Evolutionary conservation across 2,797 vertebrate genomes (phyloP).

Genomic region (Echiichthys vipera): DNA sequence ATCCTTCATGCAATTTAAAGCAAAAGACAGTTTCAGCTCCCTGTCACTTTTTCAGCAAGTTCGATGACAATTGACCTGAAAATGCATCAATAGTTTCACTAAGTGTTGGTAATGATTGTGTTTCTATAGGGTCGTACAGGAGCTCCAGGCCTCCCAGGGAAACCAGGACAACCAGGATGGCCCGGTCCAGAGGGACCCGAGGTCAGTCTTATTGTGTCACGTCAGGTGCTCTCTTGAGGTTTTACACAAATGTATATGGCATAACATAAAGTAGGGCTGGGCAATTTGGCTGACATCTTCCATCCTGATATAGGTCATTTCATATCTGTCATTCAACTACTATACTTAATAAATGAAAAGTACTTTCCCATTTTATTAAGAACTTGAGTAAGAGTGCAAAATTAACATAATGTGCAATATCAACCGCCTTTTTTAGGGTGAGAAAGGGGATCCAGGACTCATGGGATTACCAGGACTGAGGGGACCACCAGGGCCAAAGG

Average conservation of each 20-base stretch:
- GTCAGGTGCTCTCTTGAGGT: not conserved
- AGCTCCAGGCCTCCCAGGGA: slow-evolving; percentile 91
- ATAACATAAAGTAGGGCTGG: too few species aligned
- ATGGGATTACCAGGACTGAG: slow-evolving; percentile 92
- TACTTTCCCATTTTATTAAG: too few species aligned
- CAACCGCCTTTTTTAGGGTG: slow-evolving; percentile 71
- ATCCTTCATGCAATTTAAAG: not conserved
- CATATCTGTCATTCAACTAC: too few species aligned
- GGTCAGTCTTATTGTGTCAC: slow-evolving; percentile 72
- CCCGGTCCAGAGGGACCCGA: slow-evolving; percentile 88
- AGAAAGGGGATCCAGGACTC: slow-evolving; percentile 84
- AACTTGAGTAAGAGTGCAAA: too few species aligned
- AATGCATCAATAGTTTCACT: not conserved
- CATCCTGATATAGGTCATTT: too few species aligned
- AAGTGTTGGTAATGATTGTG: not conserved
- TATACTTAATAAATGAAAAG: too few species aligned
- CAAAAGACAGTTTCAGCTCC: not conserved
- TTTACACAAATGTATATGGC: not conserved
- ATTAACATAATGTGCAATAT: too few species aligned
- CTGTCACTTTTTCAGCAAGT: not conserved
- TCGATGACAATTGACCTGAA: not conserved
- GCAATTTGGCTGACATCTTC: too few species aligned
- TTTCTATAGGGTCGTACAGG: slow-evolving; percentile 91
- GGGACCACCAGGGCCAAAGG: slow-evolving; percentile 93
- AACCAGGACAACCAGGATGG: slow-evolving; percentile 89